These are phyloP conservation scores for Portunus trituberculatus DNA, from an alignment of 1,140 invertebrate species.

Conservation along the genomic window DNA sequence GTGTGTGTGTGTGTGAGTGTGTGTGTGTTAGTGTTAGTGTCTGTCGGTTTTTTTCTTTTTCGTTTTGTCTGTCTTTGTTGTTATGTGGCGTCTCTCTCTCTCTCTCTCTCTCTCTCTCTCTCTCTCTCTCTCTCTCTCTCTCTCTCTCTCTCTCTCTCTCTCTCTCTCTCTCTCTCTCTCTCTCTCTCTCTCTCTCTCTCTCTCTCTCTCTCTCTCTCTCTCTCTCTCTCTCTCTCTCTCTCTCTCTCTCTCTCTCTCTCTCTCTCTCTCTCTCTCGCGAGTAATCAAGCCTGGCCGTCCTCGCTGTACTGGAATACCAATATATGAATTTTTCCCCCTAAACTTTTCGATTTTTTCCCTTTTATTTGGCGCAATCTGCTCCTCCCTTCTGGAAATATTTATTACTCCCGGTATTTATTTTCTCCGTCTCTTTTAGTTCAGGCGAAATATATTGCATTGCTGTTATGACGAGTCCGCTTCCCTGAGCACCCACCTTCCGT, in stretches of 20 bases:
- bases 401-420: too few relatives aligned
- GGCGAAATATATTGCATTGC: too few relatives aligned
- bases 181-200: slow-evolving; percentile 52
- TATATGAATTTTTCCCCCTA: too few relatives aligned
- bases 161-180: slow-evolving; percentile 44
- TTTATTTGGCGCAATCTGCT: too few relatives aligned
- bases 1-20: slow-evolving; percentile 4
- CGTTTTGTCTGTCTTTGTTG: neutral
- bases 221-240: slow-evolving; percentile 45
- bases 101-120: slow-evolving; percentile 17
- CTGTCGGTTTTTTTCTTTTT: neutral
- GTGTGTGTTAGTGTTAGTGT: neutral
- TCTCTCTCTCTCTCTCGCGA: too few relatives aligned
- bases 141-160: slow-evolving; percentile 39
- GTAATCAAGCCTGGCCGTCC: too few relatives aligned
- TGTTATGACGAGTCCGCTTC: neutral
- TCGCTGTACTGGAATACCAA: too few relatives aligned
- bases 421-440: too few relatives aligned
- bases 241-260: neutral
- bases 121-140: neutral
- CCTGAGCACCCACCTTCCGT: neutral
- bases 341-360: too few relatives aligned
- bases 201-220: slow-evolving; percentile 51
- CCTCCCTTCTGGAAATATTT: too few relatives aligned
- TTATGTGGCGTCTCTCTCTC: neutral